These are phyloP conservation scores for Sebastes nivosus DNA, from an alignment of 2,797 vertebrate species.

Conservation along the genomic window DNA sequence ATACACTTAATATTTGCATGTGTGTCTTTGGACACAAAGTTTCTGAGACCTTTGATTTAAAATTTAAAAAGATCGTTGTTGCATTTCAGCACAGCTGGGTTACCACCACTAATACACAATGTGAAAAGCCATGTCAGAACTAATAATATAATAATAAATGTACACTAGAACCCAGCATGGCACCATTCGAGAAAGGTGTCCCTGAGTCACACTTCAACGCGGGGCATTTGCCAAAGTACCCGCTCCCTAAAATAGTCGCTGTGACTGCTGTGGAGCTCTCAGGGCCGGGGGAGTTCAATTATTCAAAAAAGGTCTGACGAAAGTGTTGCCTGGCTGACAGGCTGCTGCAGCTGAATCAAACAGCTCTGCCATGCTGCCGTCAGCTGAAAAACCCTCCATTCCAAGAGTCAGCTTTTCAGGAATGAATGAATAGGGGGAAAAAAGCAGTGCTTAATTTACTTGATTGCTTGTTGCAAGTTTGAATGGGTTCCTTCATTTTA, in stretches of 20 bases:
- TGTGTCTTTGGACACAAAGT: not conserved
- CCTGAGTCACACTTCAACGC: conserved; percentile 39
- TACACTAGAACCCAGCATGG: not conserved
- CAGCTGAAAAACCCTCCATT: conserved; percentile 55
- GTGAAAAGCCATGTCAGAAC: not conserved
- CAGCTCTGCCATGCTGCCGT: conserved; percentile 48
- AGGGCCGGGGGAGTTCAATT: conserved; percentile 54
- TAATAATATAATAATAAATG: conserved; percentile 2
- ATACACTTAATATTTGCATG: conserved; percentile 17
- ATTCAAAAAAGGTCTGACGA: conserved; percentile 65
- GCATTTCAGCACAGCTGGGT: not conserved
- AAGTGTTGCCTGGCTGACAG: conserved; percentile 55
- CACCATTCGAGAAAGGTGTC: not conserved
- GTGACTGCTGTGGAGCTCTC: conserved; percentile 27
- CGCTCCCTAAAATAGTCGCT: conserved; percentile 51
- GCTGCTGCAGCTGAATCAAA: conserved; percentile 61
- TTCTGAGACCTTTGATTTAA: not conserved
- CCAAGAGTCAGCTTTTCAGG: conserved; percentile 64
- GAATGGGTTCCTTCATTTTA: not conserved
- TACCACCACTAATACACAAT: not conserved
- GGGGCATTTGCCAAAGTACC: conserved; percentile 35
- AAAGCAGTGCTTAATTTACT: conserved; percentile 43
- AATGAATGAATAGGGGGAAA: conserved; percentile 24
- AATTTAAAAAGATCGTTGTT: not conserved
- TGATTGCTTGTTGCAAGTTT: conserved; percentile 52